Evolutionary conservation across 1,140 invertebrate genomes (phyloP).

Genomic region (Lasioglossum albipes): DNA sequence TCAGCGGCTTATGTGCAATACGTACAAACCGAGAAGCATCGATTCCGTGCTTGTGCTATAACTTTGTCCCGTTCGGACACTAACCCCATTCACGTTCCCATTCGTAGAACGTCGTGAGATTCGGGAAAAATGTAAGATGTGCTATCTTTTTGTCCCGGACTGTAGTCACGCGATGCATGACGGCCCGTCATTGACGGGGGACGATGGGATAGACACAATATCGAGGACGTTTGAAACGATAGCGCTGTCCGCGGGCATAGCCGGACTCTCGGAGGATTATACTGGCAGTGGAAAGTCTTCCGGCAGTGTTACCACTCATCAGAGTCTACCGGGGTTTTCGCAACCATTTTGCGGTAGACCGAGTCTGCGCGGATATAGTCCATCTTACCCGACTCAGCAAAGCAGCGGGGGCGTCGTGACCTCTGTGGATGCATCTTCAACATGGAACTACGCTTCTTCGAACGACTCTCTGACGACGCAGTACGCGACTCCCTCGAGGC

Average conservation of each 20-base stretch:
- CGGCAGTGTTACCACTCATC: constrained; percentile 62
- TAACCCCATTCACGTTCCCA: too few species aligned
- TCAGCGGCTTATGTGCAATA: too few species aligned
- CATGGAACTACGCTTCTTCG: constrained; percentile 62
- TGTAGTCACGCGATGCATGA: too few species aligned
- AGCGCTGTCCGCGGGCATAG: constrained; percentile 53
- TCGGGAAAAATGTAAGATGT: too few species aligned
- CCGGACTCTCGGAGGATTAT: constrained; percentile 70
- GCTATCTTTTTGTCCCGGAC: too few species aligned
- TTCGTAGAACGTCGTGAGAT: too few species aligned
- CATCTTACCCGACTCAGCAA: constrained; percentile 68
- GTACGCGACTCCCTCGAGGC: constrained; percentile 55
- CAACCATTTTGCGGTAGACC: constrained; percentile 67
- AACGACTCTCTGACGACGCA: constrained; percentile 59
- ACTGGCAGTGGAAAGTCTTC: constrained; percentile 63
- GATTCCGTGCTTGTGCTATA: too few species aligned
- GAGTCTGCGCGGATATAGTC: constrained; percentile 68
- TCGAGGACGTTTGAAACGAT: not conserved
- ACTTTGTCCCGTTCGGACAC: too few species aligned
- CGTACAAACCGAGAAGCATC: too few species aligned
- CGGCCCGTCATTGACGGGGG: too few species aligned
- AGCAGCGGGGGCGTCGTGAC: not conserved
- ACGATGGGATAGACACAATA: not conserved
- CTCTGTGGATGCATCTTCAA: constrained; percentile 44
- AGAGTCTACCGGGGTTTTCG: constrained; percentile 72